Base-by-base conservation (phyloP, 2,888 invertebrate genomes). In the Nomada fucata region DNA sequence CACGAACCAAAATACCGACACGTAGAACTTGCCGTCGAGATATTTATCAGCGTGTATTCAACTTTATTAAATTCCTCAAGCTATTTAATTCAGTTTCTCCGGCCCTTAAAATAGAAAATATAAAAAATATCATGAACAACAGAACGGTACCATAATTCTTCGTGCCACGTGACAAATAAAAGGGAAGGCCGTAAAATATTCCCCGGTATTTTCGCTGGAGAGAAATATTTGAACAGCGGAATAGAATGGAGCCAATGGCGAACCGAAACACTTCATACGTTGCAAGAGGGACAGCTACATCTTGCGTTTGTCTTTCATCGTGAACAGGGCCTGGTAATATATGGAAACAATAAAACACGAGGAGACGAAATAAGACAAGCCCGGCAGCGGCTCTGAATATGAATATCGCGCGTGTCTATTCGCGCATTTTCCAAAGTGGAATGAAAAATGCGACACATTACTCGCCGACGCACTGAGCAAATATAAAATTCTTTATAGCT, bases 361-460 rank as follows among this genome's bases (percentile, higher is more conserved):
- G 11, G 69, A 70, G 81, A 83, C 73, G 82, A 74, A 82, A 76
- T 82, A 82, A 83, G 82, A 72, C 73, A 67, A 81, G 70, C 60
- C 52, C 50, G 69, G 55, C 50, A 50, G n/a, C 47, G 47, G 29
- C 29, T n/a, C 55, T 65, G 65, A 77, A 81, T 77, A 83, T 83
- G 81, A 77, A 83, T 83, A 82, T 57, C 47, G 65, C 70, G 68
- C 64, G 70, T 70, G 76, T 81, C 81, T 81, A 68, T 82, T 76
- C 69, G 69, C 50, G 26, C 68, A 64, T 82, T 80, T 76, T 69
- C 80, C 67, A 61, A 76, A 76, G 80, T 64, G 76, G 76, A 80
- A 82, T 76, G 82, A 82, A 72, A 82, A 82, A 82, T 82, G 65
- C 80, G 82, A 72, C 65, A 65, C 82, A 64, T 82, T 82, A 80